Evolutionary conservation across 2,113 vertebrate species (phyloP), one percentile per base, ranked within the genome.

Genomic region (Rhagologus leucostigma): DNA sequence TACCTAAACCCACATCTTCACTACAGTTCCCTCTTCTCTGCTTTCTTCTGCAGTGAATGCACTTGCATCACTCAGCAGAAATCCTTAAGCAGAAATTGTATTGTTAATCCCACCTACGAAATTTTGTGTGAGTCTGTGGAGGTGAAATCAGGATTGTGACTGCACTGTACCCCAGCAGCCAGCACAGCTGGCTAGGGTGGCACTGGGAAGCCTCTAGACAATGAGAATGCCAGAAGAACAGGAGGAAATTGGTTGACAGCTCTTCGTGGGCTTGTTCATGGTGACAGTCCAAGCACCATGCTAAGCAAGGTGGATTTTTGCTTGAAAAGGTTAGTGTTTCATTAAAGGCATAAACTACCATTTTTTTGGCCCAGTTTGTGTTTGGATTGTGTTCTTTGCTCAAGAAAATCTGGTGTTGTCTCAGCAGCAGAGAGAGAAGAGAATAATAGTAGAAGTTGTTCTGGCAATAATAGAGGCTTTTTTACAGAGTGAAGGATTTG

Each of bases 201-300:
- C 18, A 32, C 32, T 92, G 69, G 24, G n/a, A 65, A 69, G 14
- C 30, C 47, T 89, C 16, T 49, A 39, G 35, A 6, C 42, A 53
- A 41, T 5, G 19, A 15, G 24, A 85, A 19, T 46, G 20, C 29
- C 62, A 47, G 42, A 47, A 67, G 5, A 78, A 19, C 2, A 1
- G 11, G 21, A 29, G 24, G 26, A 90, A 42, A 37, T 9, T 21
- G 7, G 19, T 5, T 87, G 24, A 46, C 17, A 82, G 11, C 29
- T n/a, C n/a, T 12, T 1, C 1, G 16, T 57, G 60, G 39, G 14
- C 10, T 8, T 50, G 11, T 11, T 33, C 19, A 21, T 27, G 14
- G 24, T 9, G 1, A 32, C 13, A 49, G 29, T 29, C 42, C 46
- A 82, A 32, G 13, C 2, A 2, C 10, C 0, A 0, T 23, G 22